Percentiles rank a stretch among this genome's conserved stretches.
phyloP scores from a whole-genome alignment of 2,113 vertebrate species.

The Accipiter virgatus region DNA sequence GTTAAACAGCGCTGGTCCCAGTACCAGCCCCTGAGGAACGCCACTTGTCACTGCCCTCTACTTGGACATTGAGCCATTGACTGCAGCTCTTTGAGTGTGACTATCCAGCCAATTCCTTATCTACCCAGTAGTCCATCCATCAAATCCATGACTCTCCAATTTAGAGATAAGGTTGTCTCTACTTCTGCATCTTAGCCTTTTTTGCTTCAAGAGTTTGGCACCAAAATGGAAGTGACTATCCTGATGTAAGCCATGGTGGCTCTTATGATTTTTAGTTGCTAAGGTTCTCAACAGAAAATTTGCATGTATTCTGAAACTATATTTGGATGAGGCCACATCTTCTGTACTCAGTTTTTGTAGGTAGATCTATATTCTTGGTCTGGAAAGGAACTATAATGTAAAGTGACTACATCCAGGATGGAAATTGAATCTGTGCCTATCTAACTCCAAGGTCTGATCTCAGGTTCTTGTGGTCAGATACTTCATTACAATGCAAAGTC shows the following conservation, averaged over 20 bases:
- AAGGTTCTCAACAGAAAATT: background rate
- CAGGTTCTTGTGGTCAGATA: background rate
- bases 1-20: too few relatives aligned
- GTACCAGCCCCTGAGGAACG: too few relatives aligned
- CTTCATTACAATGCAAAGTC: background rate
- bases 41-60: too few relatives aligned
- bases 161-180: too few relatives aligned
- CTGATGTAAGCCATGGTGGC: background rate
- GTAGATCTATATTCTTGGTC: background rate
- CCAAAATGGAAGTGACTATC: background rate
- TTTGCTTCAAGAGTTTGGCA: background rate
- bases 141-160: too few relatives aligned
- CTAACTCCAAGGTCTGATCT: background rate
- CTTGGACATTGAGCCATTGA: too few relatives aligned
- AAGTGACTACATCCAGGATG: background rate
- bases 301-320: background rate
- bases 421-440: background rate
- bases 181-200: background rate
- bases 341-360: background rate
- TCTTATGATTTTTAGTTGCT: background rate
- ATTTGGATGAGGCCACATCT: background rate
- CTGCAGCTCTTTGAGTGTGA: too few relatives aligned
- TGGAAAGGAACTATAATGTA: background rate
- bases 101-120: too few relatives aligned
- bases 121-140: too few relatives aligned